Conservation (phyloP, 2,888 invertebrate genomes). For the Metallyticus violacea region DNA sequence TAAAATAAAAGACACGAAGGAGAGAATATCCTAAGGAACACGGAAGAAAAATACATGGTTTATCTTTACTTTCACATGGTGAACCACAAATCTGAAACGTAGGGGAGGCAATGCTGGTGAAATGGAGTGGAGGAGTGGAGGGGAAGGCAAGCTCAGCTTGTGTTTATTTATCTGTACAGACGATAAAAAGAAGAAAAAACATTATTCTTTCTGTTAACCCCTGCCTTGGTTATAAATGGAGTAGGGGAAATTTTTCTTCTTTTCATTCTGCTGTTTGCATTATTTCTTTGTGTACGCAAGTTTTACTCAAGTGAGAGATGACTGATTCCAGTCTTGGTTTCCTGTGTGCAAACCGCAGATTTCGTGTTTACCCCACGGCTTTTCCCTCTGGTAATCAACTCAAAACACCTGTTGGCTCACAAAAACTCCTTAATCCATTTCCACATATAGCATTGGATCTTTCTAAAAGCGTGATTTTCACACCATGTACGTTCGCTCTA, state of each 20-base stretch:
- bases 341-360: neutral
- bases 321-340: too few relatives aligned
- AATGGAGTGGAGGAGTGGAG: neutral
- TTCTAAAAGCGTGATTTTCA: too few relatives aligned
- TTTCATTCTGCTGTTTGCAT: neutral
- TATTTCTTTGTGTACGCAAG: neutral
- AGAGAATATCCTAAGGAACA: neutral
- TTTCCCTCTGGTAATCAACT: too few relatives aligned
- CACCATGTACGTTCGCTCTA: too few relatives aligned
- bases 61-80: conserved; percentile 5
- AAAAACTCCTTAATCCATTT: neutral
- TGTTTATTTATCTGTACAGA: neutral
- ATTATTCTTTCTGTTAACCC: neutral
- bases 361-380: neutral
- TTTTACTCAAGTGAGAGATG: neutral
- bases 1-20: too few relatives aligned
- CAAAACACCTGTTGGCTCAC: neutral
- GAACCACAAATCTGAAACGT: neutral
- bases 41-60: neutral
- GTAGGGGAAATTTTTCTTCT: neutral
- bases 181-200: neutral
- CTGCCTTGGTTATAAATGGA: neutral
- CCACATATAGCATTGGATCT: neutral
- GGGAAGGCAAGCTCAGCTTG: neutral
- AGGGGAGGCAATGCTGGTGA: too few relatives aligned